Evolutionary conservation across 2,888 invertebrate species (phyloP).

Genomic region (Dendrolimus houi): DNA sequence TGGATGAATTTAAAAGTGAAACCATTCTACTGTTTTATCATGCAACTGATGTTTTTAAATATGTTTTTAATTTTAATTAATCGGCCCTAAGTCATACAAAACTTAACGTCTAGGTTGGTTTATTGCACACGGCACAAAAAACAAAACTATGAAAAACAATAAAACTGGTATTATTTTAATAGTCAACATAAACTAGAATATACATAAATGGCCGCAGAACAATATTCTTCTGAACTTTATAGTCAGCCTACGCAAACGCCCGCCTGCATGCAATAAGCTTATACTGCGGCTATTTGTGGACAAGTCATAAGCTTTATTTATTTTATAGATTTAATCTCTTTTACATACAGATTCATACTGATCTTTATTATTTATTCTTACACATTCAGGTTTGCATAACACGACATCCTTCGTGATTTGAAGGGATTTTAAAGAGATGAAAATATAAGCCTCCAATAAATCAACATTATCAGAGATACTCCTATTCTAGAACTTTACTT

Average conservation of each 20-base stretch:
- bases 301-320: not conserved
- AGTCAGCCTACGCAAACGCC: conserved; percentile 11
- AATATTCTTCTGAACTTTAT: conserved; percentile 7
- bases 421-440: too few relatives aligned
- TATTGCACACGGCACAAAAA: not conserved
- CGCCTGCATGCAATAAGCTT: conserved; percentile 4
- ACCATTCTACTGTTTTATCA: too few relatives aligned
- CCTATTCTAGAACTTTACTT: too few relatives aligned
- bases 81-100: too few relatives aligned
- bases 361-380: too few relatives aligned
- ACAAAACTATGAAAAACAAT: not conserved
- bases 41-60: too few relatives aligned
- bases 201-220: conserved; percentile 4
- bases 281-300: not conserved
- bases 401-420: too few relatives aligned
- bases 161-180: not conserved
- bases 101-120: not conserved
- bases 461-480: too few relatives aligned
- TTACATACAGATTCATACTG: not conserved
- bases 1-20: too few relatives aligned
- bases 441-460: too few relatives aligned
- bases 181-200: conserved; percentile 1
- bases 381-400: too few relatives aligned
- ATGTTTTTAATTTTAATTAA: too few relatives aligned
- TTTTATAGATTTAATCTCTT: not conserved